Base-by-base conservation (phyloP, 2,888 invertebrate species). In the Allophyes oxyacanthae region DNA sequence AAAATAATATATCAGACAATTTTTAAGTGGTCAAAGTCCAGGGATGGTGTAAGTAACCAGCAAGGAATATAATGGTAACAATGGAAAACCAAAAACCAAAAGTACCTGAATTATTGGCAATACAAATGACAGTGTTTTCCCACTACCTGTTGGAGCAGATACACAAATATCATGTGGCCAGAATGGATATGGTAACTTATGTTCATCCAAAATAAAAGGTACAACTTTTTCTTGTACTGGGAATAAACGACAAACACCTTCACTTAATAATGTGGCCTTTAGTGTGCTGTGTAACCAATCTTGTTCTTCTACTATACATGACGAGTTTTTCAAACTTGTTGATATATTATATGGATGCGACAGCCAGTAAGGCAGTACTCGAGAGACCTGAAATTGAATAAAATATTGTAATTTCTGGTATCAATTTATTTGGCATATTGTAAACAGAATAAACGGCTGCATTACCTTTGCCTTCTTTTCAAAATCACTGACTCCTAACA, bases 111-210 rank as follows among this genome's bases (percentile, higher is more conserved):
- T 92, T 42, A 99, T 96, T 6, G 99, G 99, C 63, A 99, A 90
- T 43, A 98, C 98, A 95, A 98, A 99, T 2, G 99, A 97, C 56
- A 99, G 90, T 0, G 99, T 99, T 94, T 99, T 99, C 14, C 99
- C 99, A 94, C 99, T 99, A 13, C 99, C 99, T 1, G 99, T 99
- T 0, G 99, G 99, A 13, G 99, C 99, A 37, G 98, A 99, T 26
- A 99, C 98, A 91, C 99, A 99, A 48, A 99, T 94, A 87, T 99
- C 99, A 72, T 97, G 95, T 0, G 98, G 97, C 90, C 97, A 96
- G 75, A 96, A 94, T 26, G 95, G 91, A 77, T 92, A 83, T 54
- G 96, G 94, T 69, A 95, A 91, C 64, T 92, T 84, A 69, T 96
- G 94, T 63, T 95, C 95, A 75, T 95, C 88, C 30, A 98, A 83